Evolutionary conservation across 2,888 invertebrate genomes (phyloP), one percentile per base, ranked within the genome.

Genomic region (Noctua pronuba): DNA sequence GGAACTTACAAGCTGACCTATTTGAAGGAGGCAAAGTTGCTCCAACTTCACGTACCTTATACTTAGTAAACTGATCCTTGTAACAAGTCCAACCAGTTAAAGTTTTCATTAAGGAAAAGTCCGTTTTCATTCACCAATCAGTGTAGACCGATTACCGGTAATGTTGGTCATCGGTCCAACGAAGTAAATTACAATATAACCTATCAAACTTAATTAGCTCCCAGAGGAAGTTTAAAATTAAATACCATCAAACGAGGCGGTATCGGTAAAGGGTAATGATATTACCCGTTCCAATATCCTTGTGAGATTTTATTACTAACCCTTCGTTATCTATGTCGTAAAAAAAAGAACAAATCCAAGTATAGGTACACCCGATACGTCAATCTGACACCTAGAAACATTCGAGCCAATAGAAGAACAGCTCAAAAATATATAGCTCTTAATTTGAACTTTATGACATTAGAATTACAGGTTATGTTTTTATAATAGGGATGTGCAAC

Each of bases 351-450:
- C 89, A 90, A 92, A 92, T 92, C 91, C 91, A 92, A 92, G 86
- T 90, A 90, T 86, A 79, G 72, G 66, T 71, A 87, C 82, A 87
- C 84, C 93, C 92, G 90, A 93, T 93, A 91, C 91, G 92, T 94
- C 94, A 93, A 92, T 90, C 94, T 89, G 93, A 93, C 94, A 93
- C 93, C 91, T 92, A 89, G 88, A 80, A 87, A 91, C 87, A 87
- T 86, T 83, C 81, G 67, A 78, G 85, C 76, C 73, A 82, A 69
- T 64, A 71, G 79, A 75, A 73, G 74, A 82, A 80, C 79, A 83
- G 76, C 80, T 77, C 44, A 82, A 77, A 73, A 80, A 73, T 79
- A 73, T 75, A 52, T 46, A 73, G 60, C 38, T 75, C 84, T 75
- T 79, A 92, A 90, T 91, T 73, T 91, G 80, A 89, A 92, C 93